Conservation (phyloP, 2,113 vertebrate genomes). For the Colaptes auratus region DNA sequence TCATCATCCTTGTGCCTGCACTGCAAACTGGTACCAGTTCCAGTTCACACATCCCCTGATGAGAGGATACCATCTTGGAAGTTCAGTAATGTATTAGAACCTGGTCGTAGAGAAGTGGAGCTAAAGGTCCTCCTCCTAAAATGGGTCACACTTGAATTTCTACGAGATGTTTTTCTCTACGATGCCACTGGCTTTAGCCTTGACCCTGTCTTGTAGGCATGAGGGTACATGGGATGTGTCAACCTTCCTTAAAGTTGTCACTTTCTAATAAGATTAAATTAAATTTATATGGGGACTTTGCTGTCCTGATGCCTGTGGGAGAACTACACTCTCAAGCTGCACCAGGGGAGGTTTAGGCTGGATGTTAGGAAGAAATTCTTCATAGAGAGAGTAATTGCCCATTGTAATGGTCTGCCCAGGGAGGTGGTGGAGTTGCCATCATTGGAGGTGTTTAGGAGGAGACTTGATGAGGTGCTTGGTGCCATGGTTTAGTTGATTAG, state of each 20-base stretch:
- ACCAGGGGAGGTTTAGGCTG: too few relatives aligned
- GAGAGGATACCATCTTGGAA: not conserved
- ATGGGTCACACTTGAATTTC: not conserved
- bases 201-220: not conserved
- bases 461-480: too few relatives aligned
- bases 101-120: not conserved
- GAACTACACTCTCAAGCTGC: not conserved
- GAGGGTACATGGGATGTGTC: not conserved
- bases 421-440: too few relatives aligned
- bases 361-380: too few relatives aligned
- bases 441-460: too few relatives aligned
- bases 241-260: not conserved
- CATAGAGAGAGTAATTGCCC: too few relatives aligned
- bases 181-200: not conserved
- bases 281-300: not conserved
- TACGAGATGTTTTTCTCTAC: not conserved
- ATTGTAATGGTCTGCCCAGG: too few relatives aligned
- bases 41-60: not conserved
- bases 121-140: accelerated
- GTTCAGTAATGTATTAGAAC: not conserved
- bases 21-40: not conserved
- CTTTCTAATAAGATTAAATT: not conserved
- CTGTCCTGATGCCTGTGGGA: not conserved
- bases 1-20: not conserved
- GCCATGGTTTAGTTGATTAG: too few relatives aligned